Evolutionary conservation across 1,140 invertebrate genomes (phyloP).

Genomic region (Zaprionus tsacasi): DNA sequence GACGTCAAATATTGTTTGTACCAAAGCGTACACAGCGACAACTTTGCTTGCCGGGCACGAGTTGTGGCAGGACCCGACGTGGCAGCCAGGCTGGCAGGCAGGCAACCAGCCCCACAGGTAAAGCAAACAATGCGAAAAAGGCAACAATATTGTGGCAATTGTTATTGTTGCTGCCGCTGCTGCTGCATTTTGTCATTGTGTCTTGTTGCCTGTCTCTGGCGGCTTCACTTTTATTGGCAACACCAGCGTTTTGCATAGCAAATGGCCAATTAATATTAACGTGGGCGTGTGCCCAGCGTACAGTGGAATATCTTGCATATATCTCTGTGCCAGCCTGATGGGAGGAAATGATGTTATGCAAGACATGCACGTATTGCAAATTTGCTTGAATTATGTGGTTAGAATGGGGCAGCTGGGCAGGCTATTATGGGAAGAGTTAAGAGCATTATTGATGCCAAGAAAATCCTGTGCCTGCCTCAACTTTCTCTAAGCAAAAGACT

Average conservation of each 20-base stretch:
- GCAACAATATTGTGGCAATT: conserved; percentile 64
- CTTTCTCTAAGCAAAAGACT: background rate
- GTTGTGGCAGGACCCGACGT: conserved; percentile 27
- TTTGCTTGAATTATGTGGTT: conserved; percentile 61
- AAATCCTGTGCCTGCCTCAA: background rate
- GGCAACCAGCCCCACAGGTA: background rate
- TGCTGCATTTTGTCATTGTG: conserved; percentile 78
- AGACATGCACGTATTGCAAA: conserved; percentile 69
- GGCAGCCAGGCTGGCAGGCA: conserved; percentile 11
- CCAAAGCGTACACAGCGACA: conserved; percentile 33
- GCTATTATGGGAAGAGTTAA: conserved; percentile 31
- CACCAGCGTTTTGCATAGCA: conserved; percentile 58
- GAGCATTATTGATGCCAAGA: background rate
- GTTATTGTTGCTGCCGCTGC: conserved; percentile 45
- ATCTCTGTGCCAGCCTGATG: conserved; percentile 52
- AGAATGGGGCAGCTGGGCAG: conserved; percentile 43
- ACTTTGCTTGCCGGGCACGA: conserved; percentile 75
- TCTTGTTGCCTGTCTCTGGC: conserved; percentile 62
- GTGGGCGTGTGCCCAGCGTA: conserved; percentile 59
- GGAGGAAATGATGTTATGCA: conserved; percentile 79
- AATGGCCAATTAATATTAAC: conserved; percentile 76
- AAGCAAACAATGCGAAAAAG: conserved; percentile 68
- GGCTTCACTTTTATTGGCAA: conserved; percentile 41
- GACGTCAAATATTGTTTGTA: conserved; percentile 68
- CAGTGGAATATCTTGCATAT: conserved; percentile 18